Conservation (phyloP, 2,797 vertebrate genomes). For the Syncerus caffer region DNA sequence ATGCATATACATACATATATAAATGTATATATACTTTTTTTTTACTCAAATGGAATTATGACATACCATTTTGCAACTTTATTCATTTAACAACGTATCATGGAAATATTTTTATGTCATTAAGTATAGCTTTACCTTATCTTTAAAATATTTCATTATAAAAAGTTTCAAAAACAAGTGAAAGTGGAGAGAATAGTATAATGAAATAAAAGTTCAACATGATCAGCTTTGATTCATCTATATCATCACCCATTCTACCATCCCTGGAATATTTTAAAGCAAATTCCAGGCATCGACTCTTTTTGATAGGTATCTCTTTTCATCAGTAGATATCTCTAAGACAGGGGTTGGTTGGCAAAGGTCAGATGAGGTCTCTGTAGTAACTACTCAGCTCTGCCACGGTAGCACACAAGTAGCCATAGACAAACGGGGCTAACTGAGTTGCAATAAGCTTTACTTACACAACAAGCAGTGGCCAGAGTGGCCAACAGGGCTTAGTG, state of each 20-base stretch:
- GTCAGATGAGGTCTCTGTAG: background rate
- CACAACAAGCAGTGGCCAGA: background rate
- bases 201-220: background rate
- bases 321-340: background rate
- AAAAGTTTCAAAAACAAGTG: background rate
- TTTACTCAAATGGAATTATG: background rate
- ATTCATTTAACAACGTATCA: background rate
- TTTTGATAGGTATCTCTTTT: background rate
- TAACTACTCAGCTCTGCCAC: background rate
- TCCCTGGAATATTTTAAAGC: background rate
- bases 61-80: background rate
- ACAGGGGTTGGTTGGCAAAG: background rate
- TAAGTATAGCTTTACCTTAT: background rate
- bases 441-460: background rate
- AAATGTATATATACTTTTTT: background rate
- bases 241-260: background rate
- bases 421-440: background rate
- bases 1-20: background rate
- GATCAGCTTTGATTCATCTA: background rate
- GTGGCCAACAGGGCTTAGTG: background rate
- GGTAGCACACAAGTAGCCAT: too few relatives aligned
- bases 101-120: background rate
- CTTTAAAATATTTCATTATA: background rate
- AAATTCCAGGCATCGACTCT: background rate
- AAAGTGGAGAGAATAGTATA: background rate